Percentiles rank a stretch among this genome's conserved stretches.
Conservation (phyloP, 2,113 vertebrate genomes). For the Rhagologus leucostigma region DNA sequence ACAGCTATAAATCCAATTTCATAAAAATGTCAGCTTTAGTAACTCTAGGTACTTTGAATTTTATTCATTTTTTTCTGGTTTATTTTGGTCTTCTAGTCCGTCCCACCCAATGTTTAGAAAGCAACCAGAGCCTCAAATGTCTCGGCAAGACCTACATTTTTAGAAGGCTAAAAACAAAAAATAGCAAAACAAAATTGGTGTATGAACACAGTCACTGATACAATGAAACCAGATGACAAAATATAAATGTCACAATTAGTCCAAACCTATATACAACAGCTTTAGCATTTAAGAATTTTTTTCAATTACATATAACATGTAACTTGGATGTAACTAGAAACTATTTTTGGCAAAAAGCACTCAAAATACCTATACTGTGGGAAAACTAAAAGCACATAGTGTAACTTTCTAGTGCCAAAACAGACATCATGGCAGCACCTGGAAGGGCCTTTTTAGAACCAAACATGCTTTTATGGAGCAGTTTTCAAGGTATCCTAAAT, state of each 20-base stretch:
- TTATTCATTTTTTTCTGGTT: slow-evolving; percentile 34
- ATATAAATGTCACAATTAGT: slow-evolving; percentile 1
- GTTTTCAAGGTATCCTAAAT: neutral
- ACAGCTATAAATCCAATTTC: neutral
- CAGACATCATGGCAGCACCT: neutral
- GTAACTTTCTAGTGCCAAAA: slow-evolving; percentile 24
- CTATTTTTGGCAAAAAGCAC: neutral
- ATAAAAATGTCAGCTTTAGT: neutral
- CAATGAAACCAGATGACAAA: neutral
- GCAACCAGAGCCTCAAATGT: slow-evolving; percentile 47
- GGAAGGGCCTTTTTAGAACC: neutral
- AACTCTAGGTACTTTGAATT: slow-evolving; percentile 21
- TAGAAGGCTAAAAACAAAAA: neutral
- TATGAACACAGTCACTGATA: slow-evolving; percentile 10
- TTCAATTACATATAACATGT: neutral
- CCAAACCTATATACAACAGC: neutral
- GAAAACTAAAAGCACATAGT: slow-evolving; percentile 18
- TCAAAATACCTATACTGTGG: slow-evolving; percentile 24
- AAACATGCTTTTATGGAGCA: neutral
- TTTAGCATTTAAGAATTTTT: slow-evolving; percentile 23
- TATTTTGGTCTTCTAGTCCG: slow-evolving; percentile 59
- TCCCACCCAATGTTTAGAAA: slow-evolving; percentile 69
- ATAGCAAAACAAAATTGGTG: neutral
- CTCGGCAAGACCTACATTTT: slow-evolving; percentile 35
- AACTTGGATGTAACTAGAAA: slow-evolving; percentile 27